Conservation (phyloP, 92 coral and sea anemone species). For the Hydrozoanthus gracilis region DNA sequence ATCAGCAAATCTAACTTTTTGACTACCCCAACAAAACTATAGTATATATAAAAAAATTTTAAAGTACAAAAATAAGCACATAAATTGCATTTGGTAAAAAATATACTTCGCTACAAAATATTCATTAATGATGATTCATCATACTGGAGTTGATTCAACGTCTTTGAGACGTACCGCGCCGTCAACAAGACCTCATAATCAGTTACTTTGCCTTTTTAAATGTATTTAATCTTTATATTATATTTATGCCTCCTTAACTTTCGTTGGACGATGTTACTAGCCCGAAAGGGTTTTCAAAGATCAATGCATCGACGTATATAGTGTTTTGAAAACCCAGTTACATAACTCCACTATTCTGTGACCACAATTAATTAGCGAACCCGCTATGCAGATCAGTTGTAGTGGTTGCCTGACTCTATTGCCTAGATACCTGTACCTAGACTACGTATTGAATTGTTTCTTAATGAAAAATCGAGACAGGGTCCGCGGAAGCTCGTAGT, state of each 20-base stretch:
- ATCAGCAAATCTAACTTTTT: neutral
- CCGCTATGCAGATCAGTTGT: no score
- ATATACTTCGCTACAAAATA: neutral
- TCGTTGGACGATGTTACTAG: neutral
- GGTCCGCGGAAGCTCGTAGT: no score
- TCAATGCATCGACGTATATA: neutral
- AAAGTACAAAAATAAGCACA: constrained; percentile 10
- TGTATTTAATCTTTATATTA: constrained; percentile 19
- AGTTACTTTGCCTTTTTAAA: neutral
- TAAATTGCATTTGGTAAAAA: neutral
- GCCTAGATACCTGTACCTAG: no score
- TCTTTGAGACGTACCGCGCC: neutral
- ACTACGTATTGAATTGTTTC: no score
- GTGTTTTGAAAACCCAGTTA: neutral
- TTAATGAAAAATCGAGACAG: no score
- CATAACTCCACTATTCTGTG: no score
- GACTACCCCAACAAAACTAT: constrained; percentile 5
- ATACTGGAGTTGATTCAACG: constrained; percentile 15
- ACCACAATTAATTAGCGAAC: no score
- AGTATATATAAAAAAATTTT: neutral
- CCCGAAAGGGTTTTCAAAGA: neutral
- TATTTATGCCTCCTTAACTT: neutral
- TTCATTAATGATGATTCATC: constrained; percentile 42
- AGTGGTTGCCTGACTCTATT: no score
- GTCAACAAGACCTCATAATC: constrained; percentile 28